Conservation (phyloP, 2,797 vertebrate species). For the Anabas testudineus region DNA sequence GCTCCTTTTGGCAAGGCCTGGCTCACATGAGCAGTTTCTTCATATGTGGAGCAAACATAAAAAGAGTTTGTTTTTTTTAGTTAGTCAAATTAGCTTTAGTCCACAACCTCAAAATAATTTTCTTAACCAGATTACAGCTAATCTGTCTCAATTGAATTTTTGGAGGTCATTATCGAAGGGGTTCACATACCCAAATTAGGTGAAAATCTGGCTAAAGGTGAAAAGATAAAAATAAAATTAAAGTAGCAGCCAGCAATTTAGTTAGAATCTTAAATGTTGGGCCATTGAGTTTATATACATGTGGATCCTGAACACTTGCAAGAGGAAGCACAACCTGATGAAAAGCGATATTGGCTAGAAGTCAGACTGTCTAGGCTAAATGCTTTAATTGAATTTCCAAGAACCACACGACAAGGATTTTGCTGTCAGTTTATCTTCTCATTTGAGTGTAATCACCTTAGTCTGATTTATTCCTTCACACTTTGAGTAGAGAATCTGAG, state of each 20-base stretch:
- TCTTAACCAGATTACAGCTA: too few species aligned
- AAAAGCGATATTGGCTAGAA: slow-evolving; percentile 55
- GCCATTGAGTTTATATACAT: background rate
- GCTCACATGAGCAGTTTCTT: too few species aligned
- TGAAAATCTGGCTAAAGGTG: background rate
- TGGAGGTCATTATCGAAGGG: too few species aligned
- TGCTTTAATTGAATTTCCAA: slow-evolving; percentile 70
- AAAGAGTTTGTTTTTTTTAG: too few species aligned
- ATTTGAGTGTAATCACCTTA: slow-evolving; percentile 74
- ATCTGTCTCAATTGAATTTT: too few species aligned
- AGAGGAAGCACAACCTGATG: slow-evolving; percentile 19
- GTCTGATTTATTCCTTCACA: slow-evolving; percentile 54
- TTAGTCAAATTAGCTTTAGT: too few species aligned
- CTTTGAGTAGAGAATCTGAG: slow-evolving; percentile 42
- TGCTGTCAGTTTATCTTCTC: slow-evolving; percentile 42
- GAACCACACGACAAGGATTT: slow-evolving; percentile 55
- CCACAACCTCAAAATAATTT: too few species aligned
- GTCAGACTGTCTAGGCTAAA: slow-evolving; percentile 51
- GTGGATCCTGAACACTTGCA: background rate
- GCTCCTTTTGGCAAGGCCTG: too few species aligned
- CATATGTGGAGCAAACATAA: too few species aligned
- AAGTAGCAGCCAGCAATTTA: too few species aligned
- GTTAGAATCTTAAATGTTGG: too few species aligned
- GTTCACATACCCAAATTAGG: slow-evolving; percentile 24
- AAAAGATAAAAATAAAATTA: background rate